Base-by-base conservation (phyloP, 2,888 invertebrate species). In the Epinotia nisella region DNA sequence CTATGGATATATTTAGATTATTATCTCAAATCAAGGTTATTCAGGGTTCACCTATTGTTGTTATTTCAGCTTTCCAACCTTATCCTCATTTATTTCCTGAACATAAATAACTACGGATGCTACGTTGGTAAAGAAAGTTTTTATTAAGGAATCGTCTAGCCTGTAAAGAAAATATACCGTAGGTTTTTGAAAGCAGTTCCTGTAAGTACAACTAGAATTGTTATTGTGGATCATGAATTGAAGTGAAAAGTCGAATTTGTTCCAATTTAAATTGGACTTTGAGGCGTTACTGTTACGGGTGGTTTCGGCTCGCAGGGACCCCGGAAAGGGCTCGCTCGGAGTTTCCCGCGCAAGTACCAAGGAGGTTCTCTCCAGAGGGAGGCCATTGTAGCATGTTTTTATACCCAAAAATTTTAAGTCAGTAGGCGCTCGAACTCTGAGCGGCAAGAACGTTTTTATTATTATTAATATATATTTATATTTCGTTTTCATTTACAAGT, bases 331-430 rank as follows among this genome's bases (percentile, higher is more conserved):
- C 58, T 51, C 53, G 19, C n/a, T 29, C 56, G 60, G 51, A 56
- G 70, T 64, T 69, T 62, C 67, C 79, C 75, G 79, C 75, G 79
- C 83, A 84, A 92, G 92, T 85, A 93, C 85, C 93, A 93, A 93
- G 90, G 87, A 76, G 72, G 76, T 17, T 77, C 79, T 76, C 41
- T 86, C 92, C 88, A 77, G 74, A 76, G 85, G 90, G 87, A 90
- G 92, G 91, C 93, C 89, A 93, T 93, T 93, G 93, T 93, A 93
- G 93, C 93, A 91, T 93, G 93, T 93, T 93, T 93, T 93, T 93
- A 93, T 93, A 89, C 93, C 93, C 93, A 93, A 93, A 93, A 93
- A 93, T 93, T 93, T 93, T 92, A 93, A 93, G 92, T 93, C 93
- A 93, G 93, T 93, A 93, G 93, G 92, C 93, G 93, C 93, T 92